Evolutionary conservation across 2,113 vertebrate species (phyloP), one percentile per base, ranked within the genome.

Genomic region (Oreotrochilus melanogaster): DNA sequence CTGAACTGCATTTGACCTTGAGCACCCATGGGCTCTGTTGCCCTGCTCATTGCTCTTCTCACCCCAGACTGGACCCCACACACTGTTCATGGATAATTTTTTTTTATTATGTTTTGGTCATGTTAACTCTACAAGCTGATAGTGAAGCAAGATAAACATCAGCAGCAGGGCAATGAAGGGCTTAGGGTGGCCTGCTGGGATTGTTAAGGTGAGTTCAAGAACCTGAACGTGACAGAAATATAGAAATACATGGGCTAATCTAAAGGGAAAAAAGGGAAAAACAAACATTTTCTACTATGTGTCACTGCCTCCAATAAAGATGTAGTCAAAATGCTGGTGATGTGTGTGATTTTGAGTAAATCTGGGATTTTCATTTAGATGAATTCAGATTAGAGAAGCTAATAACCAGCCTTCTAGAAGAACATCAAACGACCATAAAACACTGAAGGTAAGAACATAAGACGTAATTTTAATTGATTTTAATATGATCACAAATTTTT

Each of bases 151-250:
- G 56, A 53, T 5, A 6, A 91, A 78, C 18, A 47, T 4, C 9
- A 71, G 78, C 19, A 37, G 7, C 14, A 35, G 25, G 64, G 35
- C 37, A 80, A 47, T 5, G 33, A 60, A 76, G 27, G 50, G 16
- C 7, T 61, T 9, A 1, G 2, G 1, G 4, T 67, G 17, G 12
- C 54, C 11, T 18, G 9, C 16, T 75, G 45, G 17, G 30, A 43
- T 11, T 10, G 62, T 9, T 4, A 60, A 9, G 4, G 12, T 21
- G 74, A 85, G 9, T 28, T 67, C n/a, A 75, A 85, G 48, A 51
- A 24, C 15, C 5, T 11, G 21, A 61, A 61, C 0, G 0, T 6
- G 54, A 66, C 12, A 42, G 3, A 9, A 51, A 78, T 0, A 2
- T 0, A 13, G 48, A 86, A 82, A 79, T n/a, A 51, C 11, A 58